Base-by-base conservation (phyloP, 2,113 vertebrate species). In the Neofelis nebulosa region DNA sequence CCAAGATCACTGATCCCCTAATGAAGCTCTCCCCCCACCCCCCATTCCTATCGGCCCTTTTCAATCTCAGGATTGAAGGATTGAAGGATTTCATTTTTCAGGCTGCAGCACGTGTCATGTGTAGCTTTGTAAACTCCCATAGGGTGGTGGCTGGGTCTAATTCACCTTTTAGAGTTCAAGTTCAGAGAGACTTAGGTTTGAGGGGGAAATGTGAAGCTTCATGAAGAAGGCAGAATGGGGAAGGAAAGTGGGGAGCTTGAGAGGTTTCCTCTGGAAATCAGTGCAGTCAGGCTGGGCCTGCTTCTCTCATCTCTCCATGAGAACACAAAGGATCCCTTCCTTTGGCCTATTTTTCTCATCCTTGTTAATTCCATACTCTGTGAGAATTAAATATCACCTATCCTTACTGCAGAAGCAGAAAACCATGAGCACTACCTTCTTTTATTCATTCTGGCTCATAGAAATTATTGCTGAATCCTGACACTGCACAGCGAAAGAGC, bases 381-480 rank as follows among this genome's bases (percentile, higher is more conserved):
- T 91, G 74, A 74, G 69, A 63, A 68, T 9, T 52, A 25, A 81
- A 38, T 36, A 19, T 55, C 48, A 87, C 68, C n/a, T 74, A 11
- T 71, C 29, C 50, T 81, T 48, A 52, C 4, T 52, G 4, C 14
- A 87, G 69, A 57, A 50, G 12, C 73, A 76, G 68, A 45, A 74
- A 82, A 82, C 8, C 4, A 61, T 4, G 19, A 57, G 31, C 63
- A 19, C 71, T 45, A 2, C 29, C 31, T 57, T 57, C 55, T 66
- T 71, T 38, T 36, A 36, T 90, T 80, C 27, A 4, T 84, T 78
- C 73, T 90, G 45, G 21, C 36, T 81, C 36, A 10, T 14, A 57
- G 45, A 38, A 11, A 48, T n/a, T 31, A 13, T 0, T 6, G 13
- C 29, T 0, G 14, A 63, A 38, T 29, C 36, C 38, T 2, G 29